Base-by-base conservation (phyloP, 2,888 invertebrate species). In the Tetragnatha montana region DNA sequence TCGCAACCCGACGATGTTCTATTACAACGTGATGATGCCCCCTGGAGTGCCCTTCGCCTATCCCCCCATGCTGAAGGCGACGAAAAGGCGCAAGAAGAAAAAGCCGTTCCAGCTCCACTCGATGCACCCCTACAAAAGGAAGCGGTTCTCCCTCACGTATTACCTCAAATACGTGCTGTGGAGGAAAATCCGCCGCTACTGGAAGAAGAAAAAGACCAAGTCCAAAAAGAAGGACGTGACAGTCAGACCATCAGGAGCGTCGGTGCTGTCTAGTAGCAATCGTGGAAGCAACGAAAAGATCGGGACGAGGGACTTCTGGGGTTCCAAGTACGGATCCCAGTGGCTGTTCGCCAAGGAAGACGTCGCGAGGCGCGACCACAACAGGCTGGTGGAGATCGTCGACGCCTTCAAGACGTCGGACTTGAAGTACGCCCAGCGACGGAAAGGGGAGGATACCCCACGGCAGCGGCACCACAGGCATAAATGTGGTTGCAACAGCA, bases 301-400 rank as follows among this genome's bases (percentile, higher is more conserved):
- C 12, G 89, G 79, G 12, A 51, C 22, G 49, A 78, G 89, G 19
- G 89, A 89, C 47, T 89, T 89, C 22, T 89, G 89, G 89, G 89
- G 89, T 10, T 86, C 86, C 68, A 89, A 76, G n/a, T 89, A 89
- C 60, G 89, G 89, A 8, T 89, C 89, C 6, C 89, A 89, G n/a
- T 89, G 89, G 89, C 74, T 89, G n/a, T 89, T 89, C 22, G 86
- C 89, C 50, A 89, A 89, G 82, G 76, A 78, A 10, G 75, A 83
- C 17, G 69, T 74, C 19, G 69, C 17, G 50, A 75, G 50, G 0
- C 79, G 71, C 14, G 14, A 60, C 17, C 73, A 73, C 14, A 75
- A 81, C 49, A 81, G 75, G 35, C 75, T 89, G 14, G 78, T 89
- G 6, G 89, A 89, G 60, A 86, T 89, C 6, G 74, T 89, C 3